Conservation (phyloP, 2,888 invertebrate species). For the Allygus modestus region DNA sequence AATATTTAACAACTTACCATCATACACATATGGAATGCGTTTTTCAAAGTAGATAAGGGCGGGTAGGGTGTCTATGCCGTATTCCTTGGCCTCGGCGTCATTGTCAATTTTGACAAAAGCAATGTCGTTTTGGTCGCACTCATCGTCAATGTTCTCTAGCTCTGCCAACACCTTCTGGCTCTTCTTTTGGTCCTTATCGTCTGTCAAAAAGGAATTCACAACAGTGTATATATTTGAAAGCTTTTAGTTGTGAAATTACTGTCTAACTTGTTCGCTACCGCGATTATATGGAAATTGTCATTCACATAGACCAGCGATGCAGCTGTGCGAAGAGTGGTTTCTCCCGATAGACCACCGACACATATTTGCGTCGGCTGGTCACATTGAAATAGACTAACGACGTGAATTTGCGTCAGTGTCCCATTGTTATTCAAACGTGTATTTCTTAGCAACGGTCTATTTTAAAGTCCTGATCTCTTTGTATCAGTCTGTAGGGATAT, state of each 20-base stretch:
- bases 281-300: too few relatives aligned
- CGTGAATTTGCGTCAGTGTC: too few relatives aligned
- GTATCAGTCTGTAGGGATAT: too few relatives aligned
- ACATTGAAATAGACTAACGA: too few relatives aligned
- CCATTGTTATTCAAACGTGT: too few relatives aligned
- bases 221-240: slow-evolving; percentile 3
- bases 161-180: slow-evolving; percentile 90
- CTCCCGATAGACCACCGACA: too few relatives aligned
- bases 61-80: slow-evolving; percentile 90
- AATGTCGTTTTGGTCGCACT: slow-evolving; percentile 94
- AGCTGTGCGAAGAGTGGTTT: too few relatives aligned
- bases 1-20: slow-evolving; percentile 72
- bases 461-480: too few relatives aligned
- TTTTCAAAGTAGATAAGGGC: slow-evolving; percentile 87
- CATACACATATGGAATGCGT: slow-evolving; percentile 80
- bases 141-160: slow-evolving; percentile 95
- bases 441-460: too few relatives aligned
- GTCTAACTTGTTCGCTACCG: neutral
- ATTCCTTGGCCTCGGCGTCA: slow-evolving; percentile 92
- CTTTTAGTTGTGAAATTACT: too few relatives aligned
- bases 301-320: too few relatives aligned
- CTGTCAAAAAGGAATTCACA: slow-evolving; percentile 77
- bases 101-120: slow-evolving; percentile 95
- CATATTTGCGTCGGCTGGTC: too few relatives aligned
- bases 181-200: slow-evolving; percentile 94